Evolutionary conservation across 2,888 invertebrate genomes (phyloP).

Genomic region (Marronus borbonicus): DNA sequence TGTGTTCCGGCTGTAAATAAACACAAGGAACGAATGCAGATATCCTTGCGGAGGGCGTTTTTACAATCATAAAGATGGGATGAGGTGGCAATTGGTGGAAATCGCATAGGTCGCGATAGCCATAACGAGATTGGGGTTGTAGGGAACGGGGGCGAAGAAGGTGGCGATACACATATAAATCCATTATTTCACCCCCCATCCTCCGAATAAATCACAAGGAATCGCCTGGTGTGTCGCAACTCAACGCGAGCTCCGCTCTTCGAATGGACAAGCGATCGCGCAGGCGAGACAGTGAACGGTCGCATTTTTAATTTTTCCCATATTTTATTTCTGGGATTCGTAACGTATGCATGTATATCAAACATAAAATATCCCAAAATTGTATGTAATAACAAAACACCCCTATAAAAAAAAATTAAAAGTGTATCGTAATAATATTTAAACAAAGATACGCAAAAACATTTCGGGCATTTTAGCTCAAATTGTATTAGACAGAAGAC

Average conservation of each 20-base stretch:
- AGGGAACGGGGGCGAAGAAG: constrained; percentile 12
- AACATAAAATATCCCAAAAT: background rate
- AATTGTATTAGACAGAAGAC: no score
- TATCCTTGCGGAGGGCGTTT: constrained; percentile 62
- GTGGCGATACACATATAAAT: constrained; percentile 56
- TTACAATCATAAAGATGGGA: constrained; percentile 40
- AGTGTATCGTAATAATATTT: no score
- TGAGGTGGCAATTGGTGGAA: constrained; percentile 13
- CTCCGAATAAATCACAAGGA: constrained; percentile 41
- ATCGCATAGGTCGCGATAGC: constrained; percentile 5
- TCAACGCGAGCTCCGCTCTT: constrained; percentile 1
- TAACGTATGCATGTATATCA: background rate
- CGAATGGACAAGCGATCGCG: constrained; percentile 12
- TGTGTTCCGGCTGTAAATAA: constrained; percentile 62
- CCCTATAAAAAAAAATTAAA: no score
- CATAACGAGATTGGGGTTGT: constrained; percentile 9
- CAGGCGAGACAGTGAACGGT: constrained; percentile 13
- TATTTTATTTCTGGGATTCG: background rate
- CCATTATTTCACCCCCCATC: constrained; percentile 62
- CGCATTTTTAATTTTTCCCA: constrained; percentile 33
- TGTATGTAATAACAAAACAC: background rate
- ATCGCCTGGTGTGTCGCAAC: constrained; percentile 21
- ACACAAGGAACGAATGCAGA: constrained; percentile 62
- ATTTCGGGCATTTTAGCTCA: no score
- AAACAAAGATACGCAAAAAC: no score